These are phyloP conservation scores for Palythoa grandiflora DNA, from an alignment of 92 coral and sea anemone genomes.

Conservation along the genomic window DNA sequence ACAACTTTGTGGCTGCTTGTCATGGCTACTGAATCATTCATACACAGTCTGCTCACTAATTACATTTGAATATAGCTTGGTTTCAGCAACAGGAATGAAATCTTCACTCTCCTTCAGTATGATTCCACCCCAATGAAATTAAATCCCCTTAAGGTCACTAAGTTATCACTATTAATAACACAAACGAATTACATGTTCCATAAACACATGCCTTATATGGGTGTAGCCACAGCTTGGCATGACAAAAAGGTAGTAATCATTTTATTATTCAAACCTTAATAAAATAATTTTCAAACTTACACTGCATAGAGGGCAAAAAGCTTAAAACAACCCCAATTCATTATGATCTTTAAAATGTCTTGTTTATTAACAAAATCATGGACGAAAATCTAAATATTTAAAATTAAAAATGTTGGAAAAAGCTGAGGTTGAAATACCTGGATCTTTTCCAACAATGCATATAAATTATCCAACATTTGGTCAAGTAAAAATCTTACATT, in stretches of 20 bases:
- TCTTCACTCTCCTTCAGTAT: slow-evolving; percentile 9
- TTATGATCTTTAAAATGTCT: no score
- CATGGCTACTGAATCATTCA: slow-evolving; percentile 39
- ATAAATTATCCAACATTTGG: no score
- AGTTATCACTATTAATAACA: slow-evolving; percentile 6
- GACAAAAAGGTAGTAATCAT: not conserved
- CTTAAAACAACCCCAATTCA: not conserved
- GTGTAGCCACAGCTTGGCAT: slow-evolving; percentile 18
- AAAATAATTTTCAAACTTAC: not conserved
- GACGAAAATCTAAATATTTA: no score
- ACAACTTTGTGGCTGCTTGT: slow-evolving; percentile 63
- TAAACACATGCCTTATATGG: slow-evolving; percentile 51
- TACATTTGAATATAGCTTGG: slow-evolving; percentile 16
- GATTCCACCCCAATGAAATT: slow-evolving; percentile 42
- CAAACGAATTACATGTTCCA: not conserved
- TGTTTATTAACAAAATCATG: no score
- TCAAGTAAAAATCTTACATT: no score
- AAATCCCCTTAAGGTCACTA: slow-evolving; percentile 43
- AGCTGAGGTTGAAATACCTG: no score
- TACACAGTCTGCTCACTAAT: slow-evolving; percentile 9
- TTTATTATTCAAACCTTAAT: not conserved
- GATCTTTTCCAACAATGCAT: no score
- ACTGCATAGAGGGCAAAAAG: not conserved
- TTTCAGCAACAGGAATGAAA: slow-evolving; percentile 21
- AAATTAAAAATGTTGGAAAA: no score